Evolutionary conservation across 2,113 vertebrate genomes (phyloP), one percentile per base, ranked within the genome.

Genomic region (Istiophorus platypterus): DNA sequence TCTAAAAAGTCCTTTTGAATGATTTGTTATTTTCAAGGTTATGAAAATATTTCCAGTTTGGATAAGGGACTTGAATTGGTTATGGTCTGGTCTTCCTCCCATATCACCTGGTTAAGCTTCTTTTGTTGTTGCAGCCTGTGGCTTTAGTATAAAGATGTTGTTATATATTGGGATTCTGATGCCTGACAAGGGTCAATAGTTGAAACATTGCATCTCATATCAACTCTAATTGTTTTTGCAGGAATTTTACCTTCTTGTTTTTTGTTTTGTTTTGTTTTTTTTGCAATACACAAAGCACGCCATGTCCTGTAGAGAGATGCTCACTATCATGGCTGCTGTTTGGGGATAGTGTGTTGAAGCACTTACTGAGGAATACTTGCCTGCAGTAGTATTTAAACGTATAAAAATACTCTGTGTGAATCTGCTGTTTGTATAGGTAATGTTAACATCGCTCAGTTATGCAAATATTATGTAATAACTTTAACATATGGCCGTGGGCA

Each of bases 391-490:
- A 67, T 67, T 12, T 24, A 12, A 12, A 27, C 63, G 22, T 54
- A 0, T 69, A 47, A 52, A 71, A 76, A 34, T 34, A 61, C 47
- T 34, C 10, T 26, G 47, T 41, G 31, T 51, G 14, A 73, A 10
- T 47, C 57, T 54, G 3, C 76, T 66, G 26, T 78, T 82, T 80
- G 54, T 76, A 56, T 66, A 58, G 68, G 66, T 41, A 41, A 39
- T 59, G 84, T 42, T 45, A 71, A 56, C 72, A 76, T 74, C 0
- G 17, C 42, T 76, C 72, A 76, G 73, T 77, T 75, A 75, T 80
- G 82, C 84, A 87, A 87, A 86, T 79, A 71, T 78, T 75, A 66
- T 76, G 27, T 85, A 57, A 54, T 49, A 34, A 39, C 49, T 80
- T 41, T 58, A 83, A 81, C 89, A 72, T 78, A 81, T 75, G 74